A percentile compares a stretch with the other conserved stretches of the same genome.
These are phyloP conservation scores for Morone saxatilis DNA, from an alignment of 2,113 vertebrate genomes.

Conservation along the genomic window DNA sequence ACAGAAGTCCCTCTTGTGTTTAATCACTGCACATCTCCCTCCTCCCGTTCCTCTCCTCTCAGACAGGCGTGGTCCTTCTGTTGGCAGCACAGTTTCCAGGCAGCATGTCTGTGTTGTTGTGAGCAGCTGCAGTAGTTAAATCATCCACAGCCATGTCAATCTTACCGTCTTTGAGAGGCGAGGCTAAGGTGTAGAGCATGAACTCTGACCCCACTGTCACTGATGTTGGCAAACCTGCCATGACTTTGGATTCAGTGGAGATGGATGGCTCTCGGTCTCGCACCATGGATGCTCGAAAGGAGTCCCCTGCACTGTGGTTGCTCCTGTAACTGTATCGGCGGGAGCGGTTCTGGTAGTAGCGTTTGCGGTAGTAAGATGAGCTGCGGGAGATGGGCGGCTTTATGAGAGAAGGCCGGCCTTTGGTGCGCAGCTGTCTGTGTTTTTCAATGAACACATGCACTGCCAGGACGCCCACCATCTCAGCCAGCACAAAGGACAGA, in stretches of 20 bases:
- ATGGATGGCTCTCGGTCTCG: slow-evolving; percentile 61
- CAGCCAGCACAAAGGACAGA: slow-evolving; percentile 96
- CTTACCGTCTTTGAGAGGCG: slow-evolving; percentile 58
- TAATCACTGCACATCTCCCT: not conserved
- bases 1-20: not conserved
- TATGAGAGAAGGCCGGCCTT: slow-evolving; percentile 66
- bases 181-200: slow-evolving; percentile 71
- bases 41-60: slow-evolving; percentile 16
- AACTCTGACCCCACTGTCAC: slow-evolving; percentile 65
- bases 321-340: slow-evolving; percentile 77
- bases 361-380: slow-evolving; percentile 76
- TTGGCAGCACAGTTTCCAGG: slow-evolving; percentile 69
- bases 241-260: slow-evolving; percentile 59
- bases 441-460: slow-evolving; percentile 99
- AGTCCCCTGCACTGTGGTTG: slow-evolving; percentile 66
- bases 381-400: slow-evolving; percentile 67
- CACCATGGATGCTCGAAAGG: slow-evolving; percentile 59
- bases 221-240: slow-evolving; percentile 47
- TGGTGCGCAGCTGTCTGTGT: slow-evolving; percentile 91
- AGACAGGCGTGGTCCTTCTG: slow-evolving; percentile 79
- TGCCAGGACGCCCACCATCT: slow-evolving; percentile 95
- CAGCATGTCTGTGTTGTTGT: slow-evolving; percentile 61
- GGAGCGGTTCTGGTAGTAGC: slow-evolving; percentile 70
- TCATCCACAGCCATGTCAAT: slow-evolving; percentile 50
- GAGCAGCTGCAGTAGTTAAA: slow-evolving; percentile 26